Percentiles rank a stretch among this genome's conserved stretches.
These are phyloP conservation scores for Lacanobia oleracea DNA, from an alignment of 2,888 invertebrate genomes.

Conservation along the genomic window DNA sequence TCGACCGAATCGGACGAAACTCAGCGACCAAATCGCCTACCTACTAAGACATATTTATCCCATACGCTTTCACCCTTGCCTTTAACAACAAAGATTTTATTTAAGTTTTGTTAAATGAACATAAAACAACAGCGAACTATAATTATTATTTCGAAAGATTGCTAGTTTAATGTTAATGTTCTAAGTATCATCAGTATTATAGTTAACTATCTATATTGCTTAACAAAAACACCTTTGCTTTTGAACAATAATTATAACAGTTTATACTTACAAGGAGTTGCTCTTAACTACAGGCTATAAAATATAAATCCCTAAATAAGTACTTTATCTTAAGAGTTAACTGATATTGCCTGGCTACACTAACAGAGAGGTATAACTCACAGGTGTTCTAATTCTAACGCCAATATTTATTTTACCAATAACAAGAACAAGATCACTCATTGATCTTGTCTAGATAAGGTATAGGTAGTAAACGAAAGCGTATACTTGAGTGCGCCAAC, in stretches of 20 bases:
- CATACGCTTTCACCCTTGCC: slow-evolving; percentile 32
- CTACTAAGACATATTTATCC: slow-evolving; percentile 14
- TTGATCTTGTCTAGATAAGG: not conserved
- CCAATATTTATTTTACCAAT: not conserved
- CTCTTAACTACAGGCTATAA: not conserved
- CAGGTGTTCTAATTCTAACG: not conserved
- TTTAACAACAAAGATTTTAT: slow-evolving; percentile 7
- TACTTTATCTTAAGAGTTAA: not conserved
- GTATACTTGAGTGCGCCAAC: too few species aligned
- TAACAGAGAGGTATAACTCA: not conserved
- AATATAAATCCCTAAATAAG: slow-evolving; percentile 9
- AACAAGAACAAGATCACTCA: not conserved
- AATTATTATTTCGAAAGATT: not conserved
- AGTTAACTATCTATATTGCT: slow-evolving; percentile 11
- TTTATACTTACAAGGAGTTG: not conserved
- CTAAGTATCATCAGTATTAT: not conserved
- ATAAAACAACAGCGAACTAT: not conserved
- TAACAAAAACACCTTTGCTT: not conserved
- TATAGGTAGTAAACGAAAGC: too few species aligned
- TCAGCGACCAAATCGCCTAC: too few species aligned
- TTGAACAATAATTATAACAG: not conserved
- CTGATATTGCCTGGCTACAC: not conserved
- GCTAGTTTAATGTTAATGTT: not conserved
- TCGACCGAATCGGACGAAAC: too few species aligned
- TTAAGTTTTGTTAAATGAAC: not conserved